Conservation (phyloP, 2,888 invertebrate genomes). For the Rhaphigaster nebulosa region DNA sequence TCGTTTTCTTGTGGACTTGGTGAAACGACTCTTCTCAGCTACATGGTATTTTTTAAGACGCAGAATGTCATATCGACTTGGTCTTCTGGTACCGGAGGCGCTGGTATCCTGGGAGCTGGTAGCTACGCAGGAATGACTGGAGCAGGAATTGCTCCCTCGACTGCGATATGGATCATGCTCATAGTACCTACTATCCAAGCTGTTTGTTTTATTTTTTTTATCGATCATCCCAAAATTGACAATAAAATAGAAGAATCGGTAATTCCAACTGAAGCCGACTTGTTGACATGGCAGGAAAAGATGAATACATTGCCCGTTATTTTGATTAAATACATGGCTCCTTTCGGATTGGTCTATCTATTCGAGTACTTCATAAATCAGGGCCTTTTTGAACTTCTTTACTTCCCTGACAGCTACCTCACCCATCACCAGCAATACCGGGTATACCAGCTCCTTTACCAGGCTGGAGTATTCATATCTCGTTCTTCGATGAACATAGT, state of each 20-base stretch:
- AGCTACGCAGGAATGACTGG: conserved; percentile 72
- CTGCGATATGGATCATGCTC: conserved; percentile 64
- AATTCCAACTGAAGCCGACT: conserved; percentile 29
- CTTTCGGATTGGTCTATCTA: conserved; percentile 82
- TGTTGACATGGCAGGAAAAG: conserved; percentile 39
- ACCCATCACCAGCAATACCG: conserved; percentile 78
- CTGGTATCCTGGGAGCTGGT: conserved; percentile 83
- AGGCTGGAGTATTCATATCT: conserved; percentile 86
- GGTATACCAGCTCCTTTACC: conserved; percentile 86
- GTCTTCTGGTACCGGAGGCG: conserved; percentile 89
- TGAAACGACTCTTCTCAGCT: conserved; percentile 82
- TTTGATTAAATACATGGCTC: conserved; percentile 76
- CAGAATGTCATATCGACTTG: conserved; percentile 81
- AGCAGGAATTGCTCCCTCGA: conserved; percentile 63
- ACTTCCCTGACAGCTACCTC: conserved; percentile 75
- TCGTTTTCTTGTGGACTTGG: conserved; percentile 85
- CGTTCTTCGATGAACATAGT: conserved; percentile 84
- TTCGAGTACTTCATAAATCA: conserved; percentile 92
- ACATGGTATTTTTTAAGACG: conserved; percentile 76
- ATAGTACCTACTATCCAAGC: conserved; percentile 65
- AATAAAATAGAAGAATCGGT: not conserved
- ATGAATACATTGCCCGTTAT: not conserved
- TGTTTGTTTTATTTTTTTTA: conserved; percentile 58
- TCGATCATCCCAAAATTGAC: conserved; percentile 59
- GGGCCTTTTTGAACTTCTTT: conserved; percentile 83